Evolutionary conservation across 2,888 invertebrate genomes (phyloP), one percentile per base, ranked within the genome.

Genomic region (Acronicta alni): DNA sequence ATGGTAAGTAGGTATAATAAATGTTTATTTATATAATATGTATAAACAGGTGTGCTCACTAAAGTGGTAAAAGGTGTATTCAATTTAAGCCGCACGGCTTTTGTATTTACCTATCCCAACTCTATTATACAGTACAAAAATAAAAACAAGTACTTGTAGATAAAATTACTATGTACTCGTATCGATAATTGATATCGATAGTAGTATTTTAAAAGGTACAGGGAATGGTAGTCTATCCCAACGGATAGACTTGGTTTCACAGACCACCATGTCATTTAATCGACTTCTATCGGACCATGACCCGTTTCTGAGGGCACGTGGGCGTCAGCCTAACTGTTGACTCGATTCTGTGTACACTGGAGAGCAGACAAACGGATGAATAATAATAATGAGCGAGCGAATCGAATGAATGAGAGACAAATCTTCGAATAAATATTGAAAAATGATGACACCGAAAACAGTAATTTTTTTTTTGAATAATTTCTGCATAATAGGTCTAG

Each of bases 281-380:
- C 47, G 46, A 46, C 17, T 35, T 5, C 16, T 45, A 44, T 46
- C 15, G 35, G 30, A 55, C 35, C 65, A 35, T 73, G 74, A 65
- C 74, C 70, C 45, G 4, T 45, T 69, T 69, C 7, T 1, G 12
- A 41, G 12, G 15, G 35, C 12, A 9, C 18, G 52, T 60, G 43
- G 48, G 57, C 53, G 46, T 43, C 39, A 15, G 32, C 20, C 10
- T 30, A 30, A 35, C 45, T 49, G 37, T 42, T 35, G 49, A 59
- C 45, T 17, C 16, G 16, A 17, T 30, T 42, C 9, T 20, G 0
- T 20, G 54, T 35, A 17, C 7, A 44, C 10, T 35, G 9, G 3
- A 35, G 26, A 54, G 6, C 17, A 14, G 15, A 1, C n/a, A 42
- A n/a, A 35, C 32, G 3, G 26, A 26, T 10, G 26, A 39, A 32